These are phyloP conservation scores for Dryobates pubescens DNA, from an alignment of 2,797 vertebrate genomes.

Conservation along the genomic window DNA sequence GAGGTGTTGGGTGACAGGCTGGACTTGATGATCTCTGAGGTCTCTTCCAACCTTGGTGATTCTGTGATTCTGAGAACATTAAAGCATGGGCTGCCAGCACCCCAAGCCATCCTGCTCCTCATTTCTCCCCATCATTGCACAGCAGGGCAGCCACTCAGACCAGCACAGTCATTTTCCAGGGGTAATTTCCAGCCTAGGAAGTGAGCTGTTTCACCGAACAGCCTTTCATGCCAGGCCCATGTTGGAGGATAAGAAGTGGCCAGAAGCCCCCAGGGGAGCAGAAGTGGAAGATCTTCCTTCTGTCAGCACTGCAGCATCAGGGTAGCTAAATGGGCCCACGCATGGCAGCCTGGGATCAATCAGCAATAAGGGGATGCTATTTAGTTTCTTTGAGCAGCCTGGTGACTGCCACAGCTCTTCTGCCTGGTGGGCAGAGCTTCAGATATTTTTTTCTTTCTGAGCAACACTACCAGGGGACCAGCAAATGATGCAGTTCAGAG, in stretches of 20 bases:
- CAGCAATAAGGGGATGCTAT: neutral
- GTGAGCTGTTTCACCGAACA: neutral
- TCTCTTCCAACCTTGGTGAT: no score
- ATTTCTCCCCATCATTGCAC: neutral
- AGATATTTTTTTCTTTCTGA: neutral
- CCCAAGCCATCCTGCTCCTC: neutral
- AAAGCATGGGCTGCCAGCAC: neutral
- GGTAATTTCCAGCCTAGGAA: neutral
- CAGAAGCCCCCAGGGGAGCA: neutral
- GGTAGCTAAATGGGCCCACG: neutral
- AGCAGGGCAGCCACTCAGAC: neutral
- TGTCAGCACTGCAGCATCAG: neutral
- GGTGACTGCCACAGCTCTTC: neutral
- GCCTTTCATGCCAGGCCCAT: neutral
- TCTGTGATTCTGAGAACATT: neutral
- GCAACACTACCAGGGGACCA: neutral
- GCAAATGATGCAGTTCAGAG: constrained; percentile 22
- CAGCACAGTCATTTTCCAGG: neutral
- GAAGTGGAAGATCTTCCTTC: neutral
- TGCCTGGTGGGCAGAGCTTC: neutral
- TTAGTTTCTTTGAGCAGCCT: neutral
- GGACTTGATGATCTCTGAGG: no score
- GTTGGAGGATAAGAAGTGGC: fast-evolving
- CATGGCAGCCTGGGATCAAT: neutral
- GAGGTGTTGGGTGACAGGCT: no score